phyloP scores from a whole-genome alignment of 2,888 invertebrate species.

The Poecilus cupreus region DNA sequence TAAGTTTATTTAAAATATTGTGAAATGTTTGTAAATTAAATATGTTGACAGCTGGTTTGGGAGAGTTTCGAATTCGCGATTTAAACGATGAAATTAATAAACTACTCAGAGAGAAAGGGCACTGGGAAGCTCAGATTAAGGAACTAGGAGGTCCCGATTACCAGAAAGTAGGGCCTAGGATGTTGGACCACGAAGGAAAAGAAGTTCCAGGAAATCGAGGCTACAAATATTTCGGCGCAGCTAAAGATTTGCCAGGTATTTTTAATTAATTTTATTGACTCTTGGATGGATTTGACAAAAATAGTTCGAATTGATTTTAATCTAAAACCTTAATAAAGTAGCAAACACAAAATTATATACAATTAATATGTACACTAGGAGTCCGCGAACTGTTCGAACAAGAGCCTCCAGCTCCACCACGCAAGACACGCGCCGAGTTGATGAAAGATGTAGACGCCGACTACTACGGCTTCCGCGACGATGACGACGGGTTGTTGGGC shows the following conservation, averaged over 20 bases:
- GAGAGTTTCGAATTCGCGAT: slow-evolving; percentile 98
- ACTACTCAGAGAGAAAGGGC: slow-evolving; percentile 93
- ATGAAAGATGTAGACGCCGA: slow-evolving; percentile 99
- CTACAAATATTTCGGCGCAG: slow-evolving; percentile 99
- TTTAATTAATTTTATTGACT: slow-evolving; percentile 20
- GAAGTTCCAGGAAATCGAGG: slow-evolving; percentile 99
- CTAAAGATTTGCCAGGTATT: slow-evolving; percentile 94
- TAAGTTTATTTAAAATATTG: slow-evolving; percentile 66
- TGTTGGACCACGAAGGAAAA: slow-evolving; percentile 94
- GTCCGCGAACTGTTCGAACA: slow-evolving; percentile 98
- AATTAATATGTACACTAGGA: slow-evolving; percentile 72
- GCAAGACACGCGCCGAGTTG: slow-evolving; percentile 95
- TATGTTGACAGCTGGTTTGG: slow-evolving; percentile 87
- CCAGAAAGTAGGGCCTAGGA: slow-evolving; percentile 91
- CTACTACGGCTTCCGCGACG: slow-evolving; percentile 99
- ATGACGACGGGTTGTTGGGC: slow-evolving; percentile 96
- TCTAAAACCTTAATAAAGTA: background rate
- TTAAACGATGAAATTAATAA: slow-evolving; percentile 99
- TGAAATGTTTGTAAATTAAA: slow-evolving; percentile 14
- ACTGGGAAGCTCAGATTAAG: slow-evolving; percentile 98
- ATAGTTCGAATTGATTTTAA: background rate
- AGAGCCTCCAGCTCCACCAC: slow-evolving; percentile 91
- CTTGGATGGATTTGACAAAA: background rate
- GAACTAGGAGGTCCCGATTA: slow-evolving; percentile 97
- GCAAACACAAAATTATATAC: background rate